Percentiles rank a stretch among this genome's conserved stretches.
Evolutionary conservation across 1,140 invertebrate genomes (phyloP).

Genomic region (Scaptomyza hsui): DNA sequence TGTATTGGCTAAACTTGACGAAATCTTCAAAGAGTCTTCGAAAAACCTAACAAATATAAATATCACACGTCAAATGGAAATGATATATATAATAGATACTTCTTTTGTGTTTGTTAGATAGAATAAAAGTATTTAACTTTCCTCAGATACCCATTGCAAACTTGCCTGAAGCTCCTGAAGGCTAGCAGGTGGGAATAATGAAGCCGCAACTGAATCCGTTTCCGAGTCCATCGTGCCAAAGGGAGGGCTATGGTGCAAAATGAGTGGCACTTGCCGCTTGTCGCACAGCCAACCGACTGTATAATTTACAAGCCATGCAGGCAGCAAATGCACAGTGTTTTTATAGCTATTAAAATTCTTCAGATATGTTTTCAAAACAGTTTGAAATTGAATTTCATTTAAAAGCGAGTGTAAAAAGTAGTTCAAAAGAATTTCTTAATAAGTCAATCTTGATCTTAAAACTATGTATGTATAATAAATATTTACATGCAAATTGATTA

Average conservation of each 20-base stretch:
- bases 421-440: no score
- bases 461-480: no score
- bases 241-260: conserved; percentile 21
- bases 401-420: not conserved
- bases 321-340: conserved; percentile 11
- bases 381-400: not conserved
- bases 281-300: conserved; percentile 22
- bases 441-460: no score
- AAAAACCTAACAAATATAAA: no score
- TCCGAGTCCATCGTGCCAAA: not conserved
- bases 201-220: not conserved
- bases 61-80: no score
- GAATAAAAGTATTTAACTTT: no score
- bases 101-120: no score
- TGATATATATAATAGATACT: no score
- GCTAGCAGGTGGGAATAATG: not conserved
- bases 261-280: conserved; percentile 48
- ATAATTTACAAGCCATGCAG: conserved; percentile 38
- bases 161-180: not conserved
- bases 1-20: no score
- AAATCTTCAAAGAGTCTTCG: no score
- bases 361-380: not conserved
- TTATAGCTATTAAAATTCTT: no score
- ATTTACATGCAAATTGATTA: not conserved
- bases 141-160: no score